Base-by-base conservation (phyloP, 2,113 vertebrate genomes). In the Taurulus bubalis region DNA sequence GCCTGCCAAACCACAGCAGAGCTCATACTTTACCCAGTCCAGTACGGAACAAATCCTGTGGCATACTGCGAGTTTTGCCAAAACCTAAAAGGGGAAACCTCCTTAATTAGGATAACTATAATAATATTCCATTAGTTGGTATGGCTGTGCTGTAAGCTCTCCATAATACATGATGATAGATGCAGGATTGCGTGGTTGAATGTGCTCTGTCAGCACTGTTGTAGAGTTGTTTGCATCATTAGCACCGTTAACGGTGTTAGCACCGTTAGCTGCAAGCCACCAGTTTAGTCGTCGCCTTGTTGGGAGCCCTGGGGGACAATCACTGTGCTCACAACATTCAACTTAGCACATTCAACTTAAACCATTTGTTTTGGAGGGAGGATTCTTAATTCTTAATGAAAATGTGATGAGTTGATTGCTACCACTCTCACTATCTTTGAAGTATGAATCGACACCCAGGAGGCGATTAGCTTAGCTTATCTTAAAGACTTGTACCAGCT, bases 31-130 rank as follows among this genome's bases (percentile, higher is more conserved):
- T 94, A 94, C 94, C 94, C 91, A 75, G 5, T 87, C 94, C 93
- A 59, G 82, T 59, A 90, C 90, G 90, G 79, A 93, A 93, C 89
- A 94, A 86, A 82, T 93, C 92, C 90, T 93, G 93, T 14, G 92
- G 93, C 89, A 93, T 93, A 90, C 94, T 94, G 89, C 92, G 85
- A 87, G 92, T 94, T 90, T 89, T 92, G 87, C 93, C 90, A 88
- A 91, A 91, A 93, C 94, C 94, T 95, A 90, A 73, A 92, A 92
- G 65, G 76, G 85, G 73, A 94, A 79, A 92, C 20, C 85, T 91
- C 77, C 86, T 91, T 90, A 38, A 87, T 92, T 92, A 91, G 71
- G 75, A 81, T 18, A 75, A 70, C 51, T 69, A 45, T 16, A 58
- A 53, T 15, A 45, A 34, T 6, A 79, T 77, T 26, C 15, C 9